A percentile compares a stretch with the other conserved stretches of the same genome.
Conservation (phyloP, 1,140 invertebrate species). For the Bactericera cockerelli region DNA sequence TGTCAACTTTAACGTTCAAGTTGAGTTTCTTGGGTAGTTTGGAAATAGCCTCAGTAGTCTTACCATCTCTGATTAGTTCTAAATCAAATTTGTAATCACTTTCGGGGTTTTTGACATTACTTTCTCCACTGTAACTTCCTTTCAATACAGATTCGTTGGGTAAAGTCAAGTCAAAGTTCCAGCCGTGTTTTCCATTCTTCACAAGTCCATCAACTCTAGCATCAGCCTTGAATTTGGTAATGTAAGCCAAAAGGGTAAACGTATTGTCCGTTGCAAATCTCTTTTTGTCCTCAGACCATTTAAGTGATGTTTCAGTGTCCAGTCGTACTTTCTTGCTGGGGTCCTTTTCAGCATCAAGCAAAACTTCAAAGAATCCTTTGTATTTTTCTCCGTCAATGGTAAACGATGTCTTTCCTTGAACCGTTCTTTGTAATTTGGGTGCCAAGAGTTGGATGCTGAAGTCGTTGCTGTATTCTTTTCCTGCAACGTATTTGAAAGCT, state of each 20-base stretch:
- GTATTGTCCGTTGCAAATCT: neutral
- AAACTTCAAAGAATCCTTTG: conserved; percentile 39
- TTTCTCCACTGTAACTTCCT: conserved; percentile 1
- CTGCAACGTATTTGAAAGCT: conserved; percentile 24
- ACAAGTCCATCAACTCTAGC: neutral
- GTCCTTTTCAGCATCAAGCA: conserved; percentile 49
- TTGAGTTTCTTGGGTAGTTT: neutral
- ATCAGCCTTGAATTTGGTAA: conserved; percentile 3
- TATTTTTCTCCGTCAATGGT: conserved; percentile 38
- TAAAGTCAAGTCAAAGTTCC: neutral
- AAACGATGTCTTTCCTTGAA: conserved; percentile 30
- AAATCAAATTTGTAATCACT: conserved; percentile 8
- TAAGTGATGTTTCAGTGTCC: conserved; percentile 32
- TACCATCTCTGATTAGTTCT: neutral
- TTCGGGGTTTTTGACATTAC: neutral
- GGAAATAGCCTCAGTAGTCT: neutral
- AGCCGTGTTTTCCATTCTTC: neutral
- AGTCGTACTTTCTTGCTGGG: conserved; percentile 44
- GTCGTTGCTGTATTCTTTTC: conserved; percentile 9
- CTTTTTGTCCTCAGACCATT: neutral
- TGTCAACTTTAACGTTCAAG: neutral
- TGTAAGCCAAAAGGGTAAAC: neutral
- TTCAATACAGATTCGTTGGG: neutral
- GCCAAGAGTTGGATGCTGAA: conserved; percentile 14
- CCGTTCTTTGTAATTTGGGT: conserved; percentile 1